A percentile compares a stretch with the other conserved stretches of the same genome.
phyloP scores from a whole-genome alignment of 2,797 vertebrate genomes.

The Gymnodraco acuticeps region DNA sequence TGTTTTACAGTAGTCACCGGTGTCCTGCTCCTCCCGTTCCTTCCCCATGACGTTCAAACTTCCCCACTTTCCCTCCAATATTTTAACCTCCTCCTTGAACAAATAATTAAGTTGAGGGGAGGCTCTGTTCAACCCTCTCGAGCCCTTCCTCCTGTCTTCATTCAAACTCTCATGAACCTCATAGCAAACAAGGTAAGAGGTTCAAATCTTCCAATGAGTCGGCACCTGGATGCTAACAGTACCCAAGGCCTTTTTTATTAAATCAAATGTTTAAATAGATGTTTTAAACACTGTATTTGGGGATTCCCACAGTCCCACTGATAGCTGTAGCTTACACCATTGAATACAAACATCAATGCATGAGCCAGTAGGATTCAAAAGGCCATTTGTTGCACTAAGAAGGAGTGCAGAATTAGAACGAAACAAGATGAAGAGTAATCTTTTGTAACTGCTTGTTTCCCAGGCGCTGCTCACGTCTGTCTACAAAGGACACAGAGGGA shows the following conservation, averaged over 20 bases:
- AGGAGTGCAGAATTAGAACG: slow-evolving; percentile 44
- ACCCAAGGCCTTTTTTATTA: slow-evolving; percentile 22
- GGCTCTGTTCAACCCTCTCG: slow-evolving; percentile 16
- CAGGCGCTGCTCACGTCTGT: slow-evolving; percentile 57
- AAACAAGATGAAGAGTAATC: slow-evolving; percentile 6
- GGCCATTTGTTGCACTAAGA: slow-evolving; percentile 39
- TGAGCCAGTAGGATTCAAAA: slow-evolving; percentile 55
- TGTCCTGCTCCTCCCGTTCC: slow-evolving; percentile 50
- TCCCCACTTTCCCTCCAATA: slow-evolving; percentile 41
- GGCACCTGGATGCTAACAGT: slow-evolving; percentile 24
- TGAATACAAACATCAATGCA: slow-evolving; percentile 49
- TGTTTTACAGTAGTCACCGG: slow-evolving; percentile 66
- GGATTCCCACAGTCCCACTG: slow-evolving; percentile 48
- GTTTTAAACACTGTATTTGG: slow-evolving; percentile 43
- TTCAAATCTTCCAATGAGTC: slow-evolving; percentile 6
- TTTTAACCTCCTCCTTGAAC: slow-evolving; percentile 62
- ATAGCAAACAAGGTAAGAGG: slow-evolving; percentile 7
- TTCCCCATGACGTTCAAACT: slow-evolving; percentile 68
- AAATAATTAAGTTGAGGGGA: slow-evolving; percentile 67
- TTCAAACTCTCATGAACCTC: neutral
- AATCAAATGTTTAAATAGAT: slow-evolving; percentile 42
- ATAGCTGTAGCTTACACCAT: slow-evolving; percentile 47
- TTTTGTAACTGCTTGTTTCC: no score
- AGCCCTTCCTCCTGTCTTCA: slow-evolving; percentile 2
- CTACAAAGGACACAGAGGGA: slow-evolving; percentile 47